phyloP scores from a whole-genome alignment of 2,113 vertebrate genomes.

The Hemibagrus wyckioides region DNA sequence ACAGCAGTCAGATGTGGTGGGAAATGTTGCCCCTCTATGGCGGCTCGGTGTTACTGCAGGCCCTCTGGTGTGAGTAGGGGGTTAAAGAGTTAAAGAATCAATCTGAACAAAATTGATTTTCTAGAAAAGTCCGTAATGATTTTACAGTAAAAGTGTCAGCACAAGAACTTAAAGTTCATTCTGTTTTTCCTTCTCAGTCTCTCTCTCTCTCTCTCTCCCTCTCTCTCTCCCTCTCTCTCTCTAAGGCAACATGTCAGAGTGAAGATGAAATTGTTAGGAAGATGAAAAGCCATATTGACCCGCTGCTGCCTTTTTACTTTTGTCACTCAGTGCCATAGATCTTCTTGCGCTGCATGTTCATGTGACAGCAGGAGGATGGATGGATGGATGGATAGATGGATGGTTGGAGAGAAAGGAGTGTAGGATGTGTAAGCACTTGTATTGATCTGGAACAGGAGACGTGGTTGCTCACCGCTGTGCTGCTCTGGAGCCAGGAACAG shows the following conservation, averaged over 20 bases:
- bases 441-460: slow-evolving; percentile 35
- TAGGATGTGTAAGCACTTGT: slow-evolving; percentile 40
- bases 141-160: slow-evolving; percentile 14
- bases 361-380: slow-evolving; percentile 23
- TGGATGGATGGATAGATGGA: slow-evolving; percentile 27
- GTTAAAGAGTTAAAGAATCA: slow-evolving; percentile 21
- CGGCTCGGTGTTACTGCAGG: slow-evolving; percentile 46
- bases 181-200: background rate
- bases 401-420: slow-evolving; percentile 31
- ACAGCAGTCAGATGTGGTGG: slow-evolving; percentile 53
- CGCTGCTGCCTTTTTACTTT: slow-evolving; percentile 1
- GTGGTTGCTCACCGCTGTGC: background rate
- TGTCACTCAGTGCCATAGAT: slow-evolving; percentile 36
- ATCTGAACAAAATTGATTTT: slow-evolving; percentile 27
- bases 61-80: background rate
- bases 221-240: background rate
- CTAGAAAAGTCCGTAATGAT: slow-evolving; percentile 2
- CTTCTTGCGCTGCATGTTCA: slow-evolving; percentile 4
- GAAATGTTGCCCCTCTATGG: slow-evolving; percentile 62
- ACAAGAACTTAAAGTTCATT: background rate
- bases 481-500: background rate
- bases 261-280: slow-evolving; percentile 44
- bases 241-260: slow-evolving; percentile 33
- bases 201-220: background rate
- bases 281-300: slow-evolving; percentile 45